Base-by-base conservation (phyloP, 2,888 invertebrate genomes). In the Alloplasta piceator region DNA sequence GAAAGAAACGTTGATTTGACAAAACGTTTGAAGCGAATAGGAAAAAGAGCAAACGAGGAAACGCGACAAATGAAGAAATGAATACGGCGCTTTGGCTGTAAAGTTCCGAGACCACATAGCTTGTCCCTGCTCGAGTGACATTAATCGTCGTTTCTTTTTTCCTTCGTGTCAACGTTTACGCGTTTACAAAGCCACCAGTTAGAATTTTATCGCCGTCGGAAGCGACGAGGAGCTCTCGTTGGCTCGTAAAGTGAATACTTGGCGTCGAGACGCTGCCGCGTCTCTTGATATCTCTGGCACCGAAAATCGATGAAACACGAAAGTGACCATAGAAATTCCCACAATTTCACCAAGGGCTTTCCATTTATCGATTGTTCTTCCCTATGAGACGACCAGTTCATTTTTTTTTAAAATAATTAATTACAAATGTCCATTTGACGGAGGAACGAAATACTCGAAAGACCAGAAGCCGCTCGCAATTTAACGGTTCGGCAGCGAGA, bases 171-270 rank as follows among this genome's bases (percentile, higher is more conserved):
- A 80, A 63, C 72, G 64, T 76, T 60, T 46, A 26, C 26, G 26
- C 26, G 26, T 46, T 60, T 55, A 43, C 66, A 60, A 7, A 14
- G 48, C 58, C 16, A 41, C 48, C 48, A 43, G 26, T 26, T 26
- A 73, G 72, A 66, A 58, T 80, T 73, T 73, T 73, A 80, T 80
- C 67, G 72, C 72, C 80, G 76, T 71, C 80, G 76, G 67, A 63
- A 26, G 48, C 66, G 16, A 68, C 58, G 50, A 61, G 78, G 52
- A 52, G 52, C 12, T 7, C 52, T 6, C 14, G 16, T 52, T 7
- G 52, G 67, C 63, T 64, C 41, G 16, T 41, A 56, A 75, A 55
- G 50, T 71, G 55, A 68, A 77, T 68, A n/a, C n/a, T n/a, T n/a
- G n/a, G n/a, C n/a, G n/a, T n/a, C n/a, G n/a, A n/a, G n/a, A n/a